These are phyloP conservation scores for Pleuronectes platessa DNA, from an alignment of 2,113 vertebrate species.

Conservation along the genomic window DNA sequence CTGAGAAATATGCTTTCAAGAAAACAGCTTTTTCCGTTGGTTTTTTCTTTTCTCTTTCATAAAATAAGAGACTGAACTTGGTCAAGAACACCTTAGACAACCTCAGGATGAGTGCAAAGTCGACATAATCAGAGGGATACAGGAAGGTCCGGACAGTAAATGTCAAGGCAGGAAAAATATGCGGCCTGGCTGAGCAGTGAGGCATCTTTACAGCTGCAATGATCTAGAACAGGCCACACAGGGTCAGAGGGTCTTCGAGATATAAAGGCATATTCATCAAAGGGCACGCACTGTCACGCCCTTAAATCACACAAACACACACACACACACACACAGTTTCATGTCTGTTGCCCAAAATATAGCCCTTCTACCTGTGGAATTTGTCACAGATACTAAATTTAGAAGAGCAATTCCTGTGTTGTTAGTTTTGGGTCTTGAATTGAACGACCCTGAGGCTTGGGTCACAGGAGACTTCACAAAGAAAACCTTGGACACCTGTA, in stretches of 20 bases:
- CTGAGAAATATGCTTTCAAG: slow-evolving; percentile 20
- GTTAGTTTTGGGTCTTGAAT: slow-evolving; percentile 4
- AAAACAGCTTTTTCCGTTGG: background rate
- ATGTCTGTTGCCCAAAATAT: slow-evolving; percentile 12
- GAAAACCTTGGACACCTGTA: slow-evolving; percentile 56
- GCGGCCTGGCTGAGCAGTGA: slow-evolving; percentile 48
- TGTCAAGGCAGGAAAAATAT: slow-evolving; percentile 70
- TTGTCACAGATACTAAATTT: slow-evolving; percentile 38
- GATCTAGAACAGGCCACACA: slow-evolving; percentile 63
- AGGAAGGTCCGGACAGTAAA: slow-evolving; percentile 65
- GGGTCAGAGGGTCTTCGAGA: slow-evolving; percentile 70
- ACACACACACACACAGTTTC: slow-evolving; percentile 24
- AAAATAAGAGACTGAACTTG: slow-evolving; percentile 21
- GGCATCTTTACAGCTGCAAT: slow-evolving; percentile 69
- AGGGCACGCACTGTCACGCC: slow-evolving; percentile 56
- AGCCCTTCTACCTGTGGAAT: slow-evolving; percentile 31
- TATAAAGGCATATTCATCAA: slow-evolving; percentile 70
- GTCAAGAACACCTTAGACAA: background rate
- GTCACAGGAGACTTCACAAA: slow-evolving; percentile 26
- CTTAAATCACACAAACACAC: slow-evolving; percentile 29
- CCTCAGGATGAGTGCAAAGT: slow-evolving; percentile 24
- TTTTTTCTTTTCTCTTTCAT: slow-evolving; percentile 2
- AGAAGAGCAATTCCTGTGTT: slow-evolving; percentile 22
- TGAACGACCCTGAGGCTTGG: slow-evolving; percentile 17
- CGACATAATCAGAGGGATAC: slow-evolving; percentile 34